Base-by-base conservation (phyloP, 2,888 invertebrate genomes). In the Athalia circularis region DNA sequence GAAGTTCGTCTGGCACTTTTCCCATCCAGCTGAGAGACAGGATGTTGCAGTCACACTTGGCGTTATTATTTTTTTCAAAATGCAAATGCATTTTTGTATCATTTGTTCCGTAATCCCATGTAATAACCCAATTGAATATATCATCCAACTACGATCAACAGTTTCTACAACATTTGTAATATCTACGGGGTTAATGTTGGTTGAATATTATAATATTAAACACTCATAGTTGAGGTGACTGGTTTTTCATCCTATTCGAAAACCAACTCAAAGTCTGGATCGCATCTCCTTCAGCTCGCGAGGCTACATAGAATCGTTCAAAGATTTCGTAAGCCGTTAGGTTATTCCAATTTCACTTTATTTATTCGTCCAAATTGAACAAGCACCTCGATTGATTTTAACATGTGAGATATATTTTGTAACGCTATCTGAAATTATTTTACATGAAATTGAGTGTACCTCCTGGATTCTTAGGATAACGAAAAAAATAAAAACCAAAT, bases 11-110 rank as follows among this genome's bases (percentile, higher is more conserved):
- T 83, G 98, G 98, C 86, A 98, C 97, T 92, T 98, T 98, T 83
- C 98, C 98, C 98, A 98, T 99, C 98, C 98, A 99, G 87, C 98
- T 98, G 89, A 98, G 93, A 86, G 97, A 97, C 87, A 98, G 92
- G 89, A 99, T 96, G 86, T 96, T 95, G 92, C 98, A 98, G 92
- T 98, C 98, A 92, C 98, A 97, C 92, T 96, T 96, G 85, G 97
- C 97, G 91, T 96, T 97, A 86, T 95, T 94, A 90, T 96, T 97
- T 89, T 96, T 95, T 91, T 98, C 98, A 91, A 98, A 98, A 92
- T 98, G 97, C 89, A 98, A 94, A 94, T 98, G 98, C 98, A 98
- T 98, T 83, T 83, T 86, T 81, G 82, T 54, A 45, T 57, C 65
- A 59, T 61, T 65, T 77, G 65, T 67, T 61, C 48, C 9, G 65